phyloP scores from a whole-genome alignment of 2,888 invertebrate species.

The Chloromyia formosa region DNA sequence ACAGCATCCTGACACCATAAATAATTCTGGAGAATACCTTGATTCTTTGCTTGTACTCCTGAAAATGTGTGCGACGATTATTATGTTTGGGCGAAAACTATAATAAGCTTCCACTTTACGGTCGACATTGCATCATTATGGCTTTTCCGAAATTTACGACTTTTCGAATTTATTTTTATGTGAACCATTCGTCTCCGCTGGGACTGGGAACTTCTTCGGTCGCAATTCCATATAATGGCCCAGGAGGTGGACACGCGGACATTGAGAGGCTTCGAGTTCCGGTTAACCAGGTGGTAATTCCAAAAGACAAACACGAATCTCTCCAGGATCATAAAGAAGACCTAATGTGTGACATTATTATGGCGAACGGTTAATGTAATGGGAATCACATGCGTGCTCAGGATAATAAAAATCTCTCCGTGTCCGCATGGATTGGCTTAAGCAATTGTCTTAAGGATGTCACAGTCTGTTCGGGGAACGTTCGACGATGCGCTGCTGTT shows the following conservation, averaged over 20 bases:
- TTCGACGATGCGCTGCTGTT: neutral
- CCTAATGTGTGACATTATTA: conserved; percentile 44
- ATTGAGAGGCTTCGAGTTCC: neutral
- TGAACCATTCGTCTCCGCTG: conserved; percentile 44
- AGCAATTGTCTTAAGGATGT: neutral
- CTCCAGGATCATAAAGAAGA: conserved; percentile 43
- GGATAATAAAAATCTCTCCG: neutral
- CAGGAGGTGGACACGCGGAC: neutral
- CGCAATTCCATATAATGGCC: neutral
- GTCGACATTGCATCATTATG: conserved; percentile 47
- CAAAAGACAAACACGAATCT: conserved; percentile 18
- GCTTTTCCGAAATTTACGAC: conserved; percentile 47
- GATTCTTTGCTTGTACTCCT: conserved; percentile 14
- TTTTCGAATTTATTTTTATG: conserved; percentile 49
- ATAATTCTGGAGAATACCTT: conserved; percentile 23
- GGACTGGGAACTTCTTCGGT: conserved; percentile 7
- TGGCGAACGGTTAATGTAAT: conserved; percentile 22
- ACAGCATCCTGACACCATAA: conserved; percentile 12
- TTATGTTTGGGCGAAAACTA: conserved; percentile 37
- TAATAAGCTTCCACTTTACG: conserved; percentile 35
- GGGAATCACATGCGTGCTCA: conserved; percentile 26
- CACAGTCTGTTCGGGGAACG: neutral
- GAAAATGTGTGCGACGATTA: conserved; percentile 23
- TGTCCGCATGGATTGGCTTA: neutral
- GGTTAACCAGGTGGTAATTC: conserved; percentile 5